phyloP scores from a whole-genome alignment of 2,888 invertebrate genomes.

The Drosophila setosimentum region DNA sequence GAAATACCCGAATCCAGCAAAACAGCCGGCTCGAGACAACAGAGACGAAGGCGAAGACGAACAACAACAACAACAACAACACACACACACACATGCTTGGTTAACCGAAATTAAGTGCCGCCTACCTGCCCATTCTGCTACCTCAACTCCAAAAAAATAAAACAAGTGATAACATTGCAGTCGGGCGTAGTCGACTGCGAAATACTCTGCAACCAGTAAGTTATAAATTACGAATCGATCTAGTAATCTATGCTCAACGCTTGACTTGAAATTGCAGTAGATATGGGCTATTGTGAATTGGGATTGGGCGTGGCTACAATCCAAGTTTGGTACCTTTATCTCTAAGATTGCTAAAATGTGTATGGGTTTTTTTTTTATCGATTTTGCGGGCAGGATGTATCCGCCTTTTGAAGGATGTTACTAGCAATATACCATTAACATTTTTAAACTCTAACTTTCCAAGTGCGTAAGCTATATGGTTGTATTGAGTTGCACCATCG shows the following conservation, averaged over 20 bases:
- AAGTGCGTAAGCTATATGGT: neutral
- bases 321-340: too few species aligned
- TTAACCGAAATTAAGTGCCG: constrained; percentile 37
- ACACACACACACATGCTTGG: constrained; percentile 34
- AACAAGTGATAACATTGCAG: neutral
- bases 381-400: neutral
- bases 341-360: too few species aligned
- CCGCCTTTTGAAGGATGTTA: neutral
- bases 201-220: neutral
- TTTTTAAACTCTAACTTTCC: neutral
- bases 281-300: neutral
- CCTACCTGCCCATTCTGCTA: constrained; percentile 6
- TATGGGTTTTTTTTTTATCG: neutral
- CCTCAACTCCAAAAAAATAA: constrained; percentile 1
- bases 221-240: neutral
- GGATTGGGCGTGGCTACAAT: neutral
- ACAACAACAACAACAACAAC: constrained; percentile 4
- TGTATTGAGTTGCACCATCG: neutral
- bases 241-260: neutral
- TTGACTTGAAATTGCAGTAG: too few species aligned
- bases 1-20: constrained; percentile 69
- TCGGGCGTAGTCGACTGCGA: neutral
- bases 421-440: neutral
- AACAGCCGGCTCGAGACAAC: constrained; percentile 7
- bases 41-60: neutral